These are phyloP conservation scores for Heliothis peltigera DNA, from an alignment of 2,888 invertebrate genomes.

Conservation along the genomic window DNA sequence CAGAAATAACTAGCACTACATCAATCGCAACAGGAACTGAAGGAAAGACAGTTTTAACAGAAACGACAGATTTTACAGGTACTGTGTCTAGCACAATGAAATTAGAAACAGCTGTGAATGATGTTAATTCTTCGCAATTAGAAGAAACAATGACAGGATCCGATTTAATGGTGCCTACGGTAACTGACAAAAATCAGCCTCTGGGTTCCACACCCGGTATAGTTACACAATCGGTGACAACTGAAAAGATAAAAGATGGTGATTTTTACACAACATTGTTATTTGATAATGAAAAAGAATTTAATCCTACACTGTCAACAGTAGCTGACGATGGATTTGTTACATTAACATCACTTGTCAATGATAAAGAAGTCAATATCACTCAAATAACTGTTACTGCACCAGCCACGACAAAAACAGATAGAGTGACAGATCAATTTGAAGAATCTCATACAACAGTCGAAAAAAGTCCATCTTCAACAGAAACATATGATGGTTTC, in stretches of 20 bases:
- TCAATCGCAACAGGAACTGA: slow-evolving; percentile 15
- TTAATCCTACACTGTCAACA: neutral
- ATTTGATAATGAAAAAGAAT: slow-evolving; percentile 6
- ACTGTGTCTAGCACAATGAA: slow-evolving; percentile 11
- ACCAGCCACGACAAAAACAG: slow-evolving; percentile 13
- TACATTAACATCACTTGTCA: neutral
- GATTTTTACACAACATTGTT: neutral
- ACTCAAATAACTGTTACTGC: neutral
- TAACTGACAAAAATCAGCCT: slow-evolving; percentile 8
- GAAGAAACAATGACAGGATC: slow-evolving; percentile 14
- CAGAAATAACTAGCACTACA: neutral
- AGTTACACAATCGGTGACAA: slow-evolving; percentile 3
- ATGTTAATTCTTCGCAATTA: slow-evolving; percentile 10
- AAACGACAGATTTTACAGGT: slow-evolving; percentile 6
- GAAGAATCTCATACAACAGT: neutral
- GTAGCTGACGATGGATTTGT: slow-evolving; percentile 2
- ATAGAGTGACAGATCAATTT: neutral
- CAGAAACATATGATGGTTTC: neutral
- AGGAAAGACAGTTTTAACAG: neutral
- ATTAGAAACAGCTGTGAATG: slow-evolving; percentile 25
- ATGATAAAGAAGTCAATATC: slow-evolving; percentile 4
- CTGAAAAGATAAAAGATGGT: slow-evolving; percentile 11
- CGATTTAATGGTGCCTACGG: neutral
- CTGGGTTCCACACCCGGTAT: neutral
- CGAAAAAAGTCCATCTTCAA: neutral